Conservation (phyloP, 2,113 vertebrate genomes). For the Taurulus bubalis region DNA sequence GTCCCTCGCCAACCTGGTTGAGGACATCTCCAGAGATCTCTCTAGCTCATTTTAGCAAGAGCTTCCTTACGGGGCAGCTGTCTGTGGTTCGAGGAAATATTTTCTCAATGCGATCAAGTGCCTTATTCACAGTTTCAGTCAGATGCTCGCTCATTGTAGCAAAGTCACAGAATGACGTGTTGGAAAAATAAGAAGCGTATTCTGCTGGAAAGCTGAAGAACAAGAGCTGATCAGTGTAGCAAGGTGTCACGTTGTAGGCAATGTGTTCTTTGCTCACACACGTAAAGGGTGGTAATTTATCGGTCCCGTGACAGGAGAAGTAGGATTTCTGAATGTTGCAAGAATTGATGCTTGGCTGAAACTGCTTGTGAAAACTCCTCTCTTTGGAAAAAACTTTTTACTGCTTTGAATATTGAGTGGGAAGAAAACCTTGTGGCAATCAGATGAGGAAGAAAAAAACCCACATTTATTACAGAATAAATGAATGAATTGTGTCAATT, state of each 20-base stretch:
- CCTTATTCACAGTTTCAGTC: slow-evolving; percentile 8
- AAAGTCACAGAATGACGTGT: neutral
- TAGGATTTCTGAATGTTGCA: neutral
- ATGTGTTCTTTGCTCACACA: neutral
- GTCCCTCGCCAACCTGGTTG: slow-evolving; percentile 6
- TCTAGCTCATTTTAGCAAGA: slow-evolving; percentile 24
- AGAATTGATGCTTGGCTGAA: neutral
- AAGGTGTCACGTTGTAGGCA: neutral
- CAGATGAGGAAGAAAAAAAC: neutral
- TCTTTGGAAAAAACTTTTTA: neutral
- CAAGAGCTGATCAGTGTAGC: neutral
- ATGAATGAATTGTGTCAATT: slow-evolving; percentile 21
- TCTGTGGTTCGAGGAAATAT: slow-evolving; percentile 5
- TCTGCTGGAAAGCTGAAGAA: neutral
- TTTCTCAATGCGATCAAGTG: slow-evolving; percentile 36
- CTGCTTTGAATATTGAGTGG: neutral
- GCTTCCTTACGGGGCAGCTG: slow-evolving; percentile 11
- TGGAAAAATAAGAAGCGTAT: neutral
- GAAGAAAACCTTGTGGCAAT: neutral
- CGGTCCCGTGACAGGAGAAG: neutral
- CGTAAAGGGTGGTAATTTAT: neutral
- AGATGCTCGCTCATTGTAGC: neutral
- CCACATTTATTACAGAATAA: no score
- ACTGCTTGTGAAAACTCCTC: neutral
- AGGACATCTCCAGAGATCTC: slow-evolving; percentile 32